A percentile compares a stretch with the other conserved stretches of the same genome.
Conservation (phyloP, 1,140 invertebrate genomes). For the Venturia canescens region DNA sequence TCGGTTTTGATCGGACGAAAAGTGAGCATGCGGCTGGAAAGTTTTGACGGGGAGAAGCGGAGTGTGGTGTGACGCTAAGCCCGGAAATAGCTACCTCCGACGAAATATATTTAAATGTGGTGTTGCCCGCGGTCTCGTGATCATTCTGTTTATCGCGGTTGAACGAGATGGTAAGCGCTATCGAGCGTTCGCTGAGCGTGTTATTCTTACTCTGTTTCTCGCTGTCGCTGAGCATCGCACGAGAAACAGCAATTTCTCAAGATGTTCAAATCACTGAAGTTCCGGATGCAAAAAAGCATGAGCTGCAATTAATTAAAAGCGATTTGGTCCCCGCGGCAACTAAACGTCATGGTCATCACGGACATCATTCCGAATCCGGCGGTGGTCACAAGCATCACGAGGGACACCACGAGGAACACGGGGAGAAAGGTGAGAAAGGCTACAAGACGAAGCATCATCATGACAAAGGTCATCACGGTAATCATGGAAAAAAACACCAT, state of each 20-base stretch:
- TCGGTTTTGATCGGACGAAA: constrained; percentile 24
- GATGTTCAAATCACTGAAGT: neutral
- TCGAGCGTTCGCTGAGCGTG: neutral
- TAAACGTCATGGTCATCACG: constrained; percentile 75
- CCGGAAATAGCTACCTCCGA: constrained; percentile 21
- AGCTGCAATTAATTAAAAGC: neutral
- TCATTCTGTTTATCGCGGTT: constrained; percentile 41
- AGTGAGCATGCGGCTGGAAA: constrained; percentile 9
- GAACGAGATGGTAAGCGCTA: constrained; percentile 42
- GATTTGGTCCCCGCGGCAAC: constrained; percentile 68
- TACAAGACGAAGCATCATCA: constrained; percentile 83
- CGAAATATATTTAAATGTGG: constrained; percentile 51
- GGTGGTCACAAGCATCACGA: constrained; percentile 82
- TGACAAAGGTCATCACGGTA: constrained; percentile 82
- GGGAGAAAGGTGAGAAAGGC: constrained; percentile 77
- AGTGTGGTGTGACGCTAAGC: constrained; percentile 11
- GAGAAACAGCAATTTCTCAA: constrained; percentile 26
- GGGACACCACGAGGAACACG: constrained; percentile 80
- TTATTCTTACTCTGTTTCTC: constrained; percentile 26
- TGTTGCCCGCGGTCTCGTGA: neutral
- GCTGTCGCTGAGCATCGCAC: constrained; percentile 30
- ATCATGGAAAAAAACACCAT: constrained; percentile 78
- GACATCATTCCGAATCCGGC: constrained; percentile 79
- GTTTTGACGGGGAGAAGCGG: constrained; percentile 35
- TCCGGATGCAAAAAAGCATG: neutral